Evolutionary conservation across 2,113 vertebrate species (phyloP).

Genomic region (Prietella phreatophila): DNA sequence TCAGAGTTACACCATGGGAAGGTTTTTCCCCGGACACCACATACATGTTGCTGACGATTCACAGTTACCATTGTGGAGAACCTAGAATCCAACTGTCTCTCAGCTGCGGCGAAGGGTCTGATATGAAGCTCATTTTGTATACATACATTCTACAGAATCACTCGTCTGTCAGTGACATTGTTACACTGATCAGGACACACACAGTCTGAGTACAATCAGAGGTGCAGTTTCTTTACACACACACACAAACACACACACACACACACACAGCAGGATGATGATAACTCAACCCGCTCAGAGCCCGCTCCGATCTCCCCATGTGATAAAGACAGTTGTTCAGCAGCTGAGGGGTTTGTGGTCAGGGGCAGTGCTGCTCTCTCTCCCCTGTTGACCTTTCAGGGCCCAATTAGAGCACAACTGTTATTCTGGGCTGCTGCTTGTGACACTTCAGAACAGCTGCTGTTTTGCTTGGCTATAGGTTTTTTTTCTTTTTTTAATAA

Average conservation of each 20-base stretch:
- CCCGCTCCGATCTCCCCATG: conserved; percentile 9
- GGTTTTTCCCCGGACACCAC: neutral
- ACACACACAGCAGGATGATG: neutral
- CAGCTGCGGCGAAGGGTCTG: neutral
- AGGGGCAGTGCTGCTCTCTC: conserved; percentile 23
- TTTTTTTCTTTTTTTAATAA: conserved; percentile 43
- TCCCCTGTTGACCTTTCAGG: conserved; percentile 52
- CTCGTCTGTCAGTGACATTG: neutral
- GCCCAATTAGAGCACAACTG: conserved; percentile 50
- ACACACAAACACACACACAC: neutral
- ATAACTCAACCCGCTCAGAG: neutral
- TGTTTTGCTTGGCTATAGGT: conserved; percentile 49
- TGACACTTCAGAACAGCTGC: conserved; percentile 40
- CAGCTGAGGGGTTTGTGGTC: conserved; percentile 47
- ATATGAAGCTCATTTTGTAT: neutral
- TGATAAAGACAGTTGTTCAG: conserved; percentile 26
- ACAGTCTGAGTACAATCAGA: neutral
- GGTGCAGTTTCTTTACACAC: neutral
- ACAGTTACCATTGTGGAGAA: neutral
- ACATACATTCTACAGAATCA: neutral
- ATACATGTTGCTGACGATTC: neutral
- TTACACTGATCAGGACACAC: neutral
- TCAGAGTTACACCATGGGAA: neutral
- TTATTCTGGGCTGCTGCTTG: conserved; percentile 41
- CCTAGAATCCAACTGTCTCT: neutral